These are phyloP conservation scores for Phengaris arion DNA, from an alignment of 2,888 invertebrate species.

Conservation along the genomic window DNA sequence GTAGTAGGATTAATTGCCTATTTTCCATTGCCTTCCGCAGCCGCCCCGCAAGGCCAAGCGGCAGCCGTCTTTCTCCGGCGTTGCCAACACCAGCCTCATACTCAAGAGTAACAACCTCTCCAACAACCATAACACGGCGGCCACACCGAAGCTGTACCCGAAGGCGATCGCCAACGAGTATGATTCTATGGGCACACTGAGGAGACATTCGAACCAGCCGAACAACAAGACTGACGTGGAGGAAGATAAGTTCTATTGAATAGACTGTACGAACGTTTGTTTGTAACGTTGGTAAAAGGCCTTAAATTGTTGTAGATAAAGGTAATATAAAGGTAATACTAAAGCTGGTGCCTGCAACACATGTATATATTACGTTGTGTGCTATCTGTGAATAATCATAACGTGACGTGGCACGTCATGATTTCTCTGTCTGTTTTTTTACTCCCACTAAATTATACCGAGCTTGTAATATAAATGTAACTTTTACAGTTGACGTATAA, in stretches of 20 bases:
- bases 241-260: slow-evolving; percentile 83
- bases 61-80: slow-evolving; percentile 85
- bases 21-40: slow-evolving; percentile 45
- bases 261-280: not conserved
- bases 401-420: too few relatives aligned
- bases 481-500: too few relatives aligned
- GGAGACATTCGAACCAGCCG: slow-evolving; percentile 86
- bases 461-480: too few relatives aligned
- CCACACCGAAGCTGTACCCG: slow-evolving; percentile 83
- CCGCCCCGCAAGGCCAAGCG: slow-evolving; percentile 80
- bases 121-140: slow-evolving; percentile 79
- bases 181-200: slow-evolving; percentile 85
- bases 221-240: slow-evolving; percentile 83
- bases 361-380: too few relatives aligned
- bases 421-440: too few relatives aligned
- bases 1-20: too few relatives aligned
- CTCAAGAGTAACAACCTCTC: slow-evolving; percentile 79
- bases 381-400: too few relatives aligned
- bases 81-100: slow-evolving; percentile 70
- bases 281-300: not conserved
- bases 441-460: too few relatives aligned
- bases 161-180: slow-evolving; percentile 87
- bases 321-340: too few relatives aligned
- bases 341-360: too few relatives aligned
- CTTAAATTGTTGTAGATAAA: too few relatives aligned